These are phyloP conservation scores for Metopia argyrocephala DNA, from an alignment of 2,888 invertebrate genomes.

Conservation along the genomic window DNA sequence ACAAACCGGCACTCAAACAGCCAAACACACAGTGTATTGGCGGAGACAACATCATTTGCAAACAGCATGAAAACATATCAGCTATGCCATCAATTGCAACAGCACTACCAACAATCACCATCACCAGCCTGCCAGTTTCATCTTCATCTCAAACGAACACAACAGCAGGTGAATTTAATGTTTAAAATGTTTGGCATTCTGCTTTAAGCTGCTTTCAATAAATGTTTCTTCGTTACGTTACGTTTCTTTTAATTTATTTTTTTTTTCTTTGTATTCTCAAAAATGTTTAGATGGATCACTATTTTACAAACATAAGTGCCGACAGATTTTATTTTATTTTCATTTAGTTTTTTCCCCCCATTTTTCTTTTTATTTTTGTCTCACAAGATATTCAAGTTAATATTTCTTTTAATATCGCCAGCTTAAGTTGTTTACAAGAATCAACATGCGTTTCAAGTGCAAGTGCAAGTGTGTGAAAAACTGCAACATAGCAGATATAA, in stretches of 20 bases:
- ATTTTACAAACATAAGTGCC: slow-evolving; percentile 57
- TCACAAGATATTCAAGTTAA: neutral
- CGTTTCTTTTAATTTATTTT: neutral
- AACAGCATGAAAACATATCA: slow-evolving; percentile 45
- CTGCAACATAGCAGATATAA: neutral
- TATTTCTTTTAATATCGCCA: slow-evolving; percentile 2
- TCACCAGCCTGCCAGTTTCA: neutral
- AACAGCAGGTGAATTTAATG: slow-evolving; percentile 62
- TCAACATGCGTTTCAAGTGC: slow-evolving; percentile 50
- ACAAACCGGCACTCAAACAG: slow-evolving; percentile 65
- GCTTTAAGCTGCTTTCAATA: slow-evolving; percentile 59
- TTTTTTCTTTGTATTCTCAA: slow-evolving; percentile 5
- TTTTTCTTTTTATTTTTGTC: no score
- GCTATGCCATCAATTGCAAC: slow-evolving; percentile 44
- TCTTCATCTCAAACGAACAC: neutral
- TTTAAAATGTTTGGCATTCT: slow-evolving; percentile 61
- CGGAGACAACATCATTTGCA: slow-evolving; percentile 44
- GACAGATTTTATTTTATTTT: slow-evolving; percentile 17
- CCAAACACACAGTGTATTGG: slow-evolving; percentile 30
- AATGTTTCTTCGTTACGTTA: slow-evolving; percentile 49
- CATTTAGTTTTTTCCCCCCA: no score
- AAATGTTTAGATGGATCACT: slow-evolving; percentile 60
- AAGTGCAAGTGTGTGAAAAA: slow-evolving; percentile 50
- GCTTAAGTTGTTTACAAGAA: slow-evolving; percentile 31
- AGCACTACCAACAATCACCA: neutral